Conservation (phyloP, 2,113 vertebrate genomes). For the Cyphomyrus plagiostoma region DNA sequence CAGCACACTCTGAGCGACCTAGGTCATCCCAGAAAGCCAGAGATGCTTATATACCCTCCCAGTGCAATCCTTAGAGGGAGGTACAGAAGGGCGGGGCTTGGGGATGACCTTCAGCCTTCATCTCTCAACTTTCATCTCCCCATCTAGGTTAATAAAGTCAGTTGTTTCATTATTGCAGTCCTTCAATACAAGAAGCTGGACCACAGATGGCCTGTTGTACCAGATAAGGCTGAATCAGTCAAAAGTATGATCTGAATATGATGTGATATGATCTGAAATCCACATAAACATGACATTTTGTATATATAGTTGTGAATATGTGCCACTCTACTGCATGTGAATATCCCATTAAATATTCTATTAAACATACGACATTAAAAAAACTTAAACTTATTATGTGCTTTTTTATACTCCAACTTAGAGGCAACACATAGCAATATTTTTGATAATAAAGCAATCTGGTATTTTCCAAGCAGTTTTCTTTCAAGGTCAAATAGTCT, state of each 20-base stretch:
- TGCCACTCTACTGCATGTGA: not conserved
- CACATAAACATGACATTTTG: not conserved
- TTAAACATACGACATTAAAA: not conserved
- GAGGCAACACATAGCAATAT: not conserved
- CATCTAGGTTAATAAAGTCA: not conserved
- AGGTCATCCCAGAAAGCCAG: not conserved
- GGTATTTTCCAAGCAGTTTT: not conserved
- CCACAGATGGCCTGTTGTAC: not conserved
- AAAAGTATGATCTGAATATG: not conserved
- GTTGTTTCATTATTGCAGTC: not conserved
- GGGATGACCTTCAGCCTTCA: constrained; percentile 8
- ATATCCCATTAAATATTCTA: not conserved
- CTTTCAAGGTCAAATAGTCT: not conserved
- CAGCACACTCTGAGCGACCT: not conserved
- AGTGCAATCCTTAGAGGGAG: not conserved
- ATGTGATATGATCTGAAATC: not conserved
- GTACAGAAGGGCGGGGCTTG: not conserved
- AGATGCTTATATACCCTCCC: constrained; percentile 9
- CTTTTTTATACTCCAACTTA: not conserved
- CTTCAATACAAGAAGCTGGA: not conserved
- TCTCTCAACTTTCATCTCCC: constrained; percentile 4
- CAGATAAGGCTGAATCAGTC: not conserved
- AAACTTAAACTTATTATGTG: not conserved
- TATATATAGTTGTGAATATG: not conserved
- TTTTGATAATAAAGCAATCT: not conserved